Evolutionary conservation across 92 coral and sea anemone genomes (phyloP).

Genomic region (Epizoanthus ramosus): DNA sequence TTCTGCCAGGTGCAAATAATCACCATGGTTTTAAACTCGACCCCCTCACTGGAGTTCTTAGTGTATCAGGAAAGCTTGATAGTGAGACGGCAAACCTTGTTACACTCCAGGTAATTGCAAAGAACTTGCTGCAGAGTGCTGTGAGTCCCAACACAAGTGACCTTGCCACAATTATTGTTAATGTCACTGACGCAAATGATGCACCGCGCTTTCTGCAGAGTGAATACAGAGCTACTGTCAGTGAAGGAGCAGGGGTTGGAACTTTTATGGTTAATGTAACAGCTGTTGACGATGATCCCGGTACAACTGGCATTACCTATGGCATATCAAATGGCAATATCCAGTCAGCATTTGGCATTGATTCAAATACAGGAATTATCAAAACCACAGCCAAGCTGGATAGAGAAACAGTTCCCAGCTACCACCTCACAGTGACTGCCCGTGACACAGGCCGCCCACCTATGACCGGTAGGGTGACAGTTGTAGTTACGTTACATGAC

Average conservation of each 20-base stretch:
- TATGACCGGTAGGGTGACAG: slow-evolving; percentile 78
- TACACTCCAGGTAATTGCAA: slow-evolving; percentile 78
- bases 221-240: slow-evolving; percentile 58
- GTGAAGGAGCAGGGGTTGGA: slow-evolving; percentile 68
- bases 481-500: slow-evolving; percentile 75
- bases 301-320: slow-evolving; percentile 53
- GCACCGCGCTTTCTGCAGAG: slow-evolving; percentile 83
- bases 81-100: slow-evolving; percentile 74
- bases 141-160: slow-evolving; percentile 80
- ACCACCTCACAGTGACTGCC: slow-evolving; percentile 81
- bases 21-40: slow-evolving; percentile 77
- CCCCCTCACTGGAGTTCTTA: slow-evolving; percentile 73
- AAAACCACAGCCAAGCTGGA: slow-evolving; percentile 72
- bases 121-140: slow-evolving; percentile 77
- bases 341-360: slow-evolving; percentile 64
- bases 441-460: slow-evolving; percentile 84
- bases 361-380: slow-evolving; percentile 64
- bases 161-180: slow-evolving; percentile 72
- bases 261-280: slow-evolving; percentile 77
- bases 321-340: slow-evolving; percentile 74
- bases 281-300: slow-evolving; percentile 93
- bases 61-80: slow-evolving; percentile 81
- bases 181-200: slow-evolving; percentile 93
- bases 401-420: slow-evolving; percentile 73
- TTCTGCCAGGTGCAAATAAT: slow-evolving; percentile 75